Conservation (phyloP, 2,113 vertebrate species). For the Tringa solitaria region DNA sequence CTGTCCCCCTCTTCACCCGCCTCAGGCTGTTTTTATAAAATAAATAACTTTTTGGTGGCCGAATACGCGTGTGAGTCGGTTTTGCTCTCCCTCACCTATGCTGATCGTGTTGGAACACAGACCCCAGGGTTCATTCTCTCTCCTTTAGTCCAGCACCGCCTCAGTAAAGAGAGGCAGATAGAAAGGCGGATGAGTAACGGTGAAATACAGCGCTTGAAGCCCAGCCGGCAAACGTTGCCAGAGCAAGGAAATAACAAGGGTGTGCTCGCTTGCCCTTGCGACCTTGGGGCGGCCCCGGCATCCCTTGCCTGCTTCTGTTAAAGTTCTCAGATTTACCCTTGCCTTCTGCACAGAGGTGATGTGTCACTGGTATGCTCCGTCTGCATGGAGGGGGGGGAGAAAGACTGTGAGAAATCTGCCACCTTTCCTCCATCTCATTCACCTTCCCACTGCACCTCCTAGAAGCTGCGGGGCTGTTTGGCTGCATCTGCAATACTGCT, state of each 20-base stretch:
- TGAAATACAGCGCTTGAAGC: neutral
- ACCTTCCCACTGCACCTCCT: neutral
- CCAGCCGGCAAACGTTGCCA: neutral
- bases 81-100: neutral
- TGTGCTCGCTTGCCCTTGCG: accelerated
- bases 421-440: accelerated
- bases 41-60: neutral
- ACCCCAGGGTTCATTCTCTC: accelerated
- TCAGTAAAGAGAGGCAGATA: neutral
- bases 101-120: neutral
- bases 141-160: accelerated
- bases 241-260: neutral
- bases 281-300: neutral
- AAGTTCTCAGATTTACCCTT: neutral
- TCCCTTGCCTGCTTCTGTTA: neutral
- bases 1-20: too few species aligned
- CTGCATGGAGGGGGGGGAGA: neutral
- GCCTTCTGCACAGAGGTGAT: neutral
- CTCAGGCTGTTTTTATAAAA: accelerated
- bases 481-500: neutral
- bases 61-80: accelerated
- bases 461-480: neutral
- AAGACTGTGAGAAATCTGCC: neutral
- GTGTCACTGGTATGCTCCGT: neutral
- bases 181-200: too few species aligned